Conservation (phyloP, 1,140 invertebrate genomes). For the Psilanteris sp. region DNA sequence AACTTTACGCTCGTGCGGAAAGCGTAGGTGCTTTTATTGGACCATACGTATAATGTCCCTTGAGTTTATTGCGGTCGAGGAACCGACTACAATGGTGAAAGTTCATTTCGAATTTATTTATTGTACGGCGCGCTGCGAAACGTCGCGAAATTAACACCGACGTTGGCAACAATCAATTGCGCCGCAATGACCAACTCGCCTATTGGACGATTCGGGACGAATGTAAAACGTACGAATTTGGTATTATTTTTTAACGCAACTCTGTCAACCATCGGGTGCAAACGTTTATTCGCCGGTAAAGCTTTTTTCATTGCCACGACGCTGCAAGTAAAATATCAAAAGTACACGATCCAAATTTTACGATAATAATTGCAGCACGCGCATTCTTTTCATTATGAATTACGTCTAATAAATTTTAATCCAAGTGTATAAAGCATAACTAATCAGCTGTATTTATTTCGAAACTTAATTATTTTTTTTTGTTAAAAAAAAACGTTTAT, state of each 20-base stretch:
- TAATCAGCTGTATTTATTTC: too few relatives aligned
- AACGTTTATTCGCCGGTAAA: too few relatives aligned
- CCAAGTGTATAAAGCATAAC: too few relatives aligned
- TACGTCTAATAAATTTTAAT: too few relatives aligned
- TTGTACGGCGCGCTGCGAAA: slow-evolving; percentile 36
- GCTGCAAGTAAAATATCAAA: too few relatives aligned
- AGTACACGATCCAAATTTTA: too few relatives aligned
- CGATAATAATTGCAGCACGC: too few relatives aligned
- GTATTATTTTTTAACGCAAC: slow-evolving; percentile 7
- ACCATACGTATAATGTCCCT: slow-evolving; percentile 63
- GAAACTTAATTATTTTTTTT: too few relatives aligned
- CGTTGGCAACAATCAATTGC: slow-evolving; percentile 50
- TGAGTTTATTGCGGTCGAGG: slow-evolving; percentile 66
- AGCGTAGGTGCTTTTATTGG: slow-evolving; percentile 67
- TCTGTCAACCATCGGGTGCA: too few relatives aligned
- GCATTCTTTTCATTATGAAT: too few relatives aligned
- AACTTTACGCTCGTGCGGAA: slow-evolving; percentile 64
- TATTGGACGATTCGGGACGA: slow-evolving; percentile 34
- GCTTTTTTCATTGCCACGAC: too few relatives aligned
- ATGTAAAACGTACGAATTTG: neutral
- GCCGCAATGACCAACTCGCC: slow-evolving; percentile 6
- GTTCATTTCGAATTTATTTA: slow-evolving; percentile 63
- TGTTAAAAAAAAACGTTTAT: too few relatives aligned
- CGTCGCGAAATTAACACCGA: slow-evolving; percentile 57
- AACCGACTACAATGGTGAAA: slow-evolving; percentile 60